Evolutionary conservation across 2,113 vertebrate genomes (phyloP).

Genomic region (Prietella phreatophila): DNA sequence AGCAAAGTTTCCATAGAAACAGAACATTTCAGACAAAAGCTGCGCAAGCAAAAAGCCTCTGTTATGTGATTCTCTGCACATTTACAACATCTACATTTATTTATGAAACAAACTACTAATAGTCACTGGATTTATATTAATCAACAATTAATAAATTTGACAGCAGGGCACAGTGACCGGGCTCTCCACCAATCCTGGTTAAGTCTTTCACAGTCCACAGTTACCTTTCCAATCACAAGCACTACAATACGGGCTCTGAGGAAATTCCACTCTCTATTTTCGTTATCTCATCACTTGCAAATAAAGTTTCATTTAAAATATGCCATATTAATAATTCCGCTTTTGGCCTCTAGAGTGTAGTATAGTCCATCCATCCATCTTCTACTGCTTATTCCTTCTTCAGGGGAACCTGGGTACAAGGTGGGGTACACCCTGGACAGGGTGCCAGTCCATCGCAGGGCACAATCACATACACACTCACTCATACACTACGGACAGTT

Average conservation of each 20-base stretch:
- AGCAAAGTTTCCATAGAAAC: no score
- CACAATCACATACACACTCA: no score
- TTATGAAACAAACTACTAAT: background rate
- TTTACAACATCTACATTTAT: background rate
- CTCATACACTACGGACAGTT: no score
- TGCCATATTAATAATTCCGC: background rate
- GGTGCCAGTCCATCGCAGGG: no score
- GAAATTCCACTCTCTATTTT: background rate
- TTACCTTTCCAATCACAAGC: background rate
- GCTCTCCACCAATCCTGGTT: background rate
- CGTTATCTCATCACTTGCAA: background rate
- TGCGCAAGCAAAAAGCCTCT: background rate
- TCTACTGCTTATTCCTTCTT: no score
- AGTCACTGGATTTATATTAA: background rate
- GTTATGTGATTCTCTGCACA: background rate
- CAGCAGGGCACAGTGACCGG: background rate
- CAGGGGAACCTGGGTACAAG: no score
- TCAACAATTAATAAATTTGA: background rate
- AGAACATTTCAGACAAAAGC: no score
- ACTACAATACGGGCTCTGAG: background rate
- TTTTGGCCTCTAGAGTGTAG: background rate
- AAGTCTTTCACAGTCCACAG: background rate
- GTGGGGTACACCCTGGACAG: no score
- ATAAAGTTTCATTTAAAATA: background rate
- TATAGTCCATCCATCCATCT: no score